phyloP scores from a whole-genome alignment of 2,113 vertebrate genomes.

The Carollia perspicillata region DNA sequence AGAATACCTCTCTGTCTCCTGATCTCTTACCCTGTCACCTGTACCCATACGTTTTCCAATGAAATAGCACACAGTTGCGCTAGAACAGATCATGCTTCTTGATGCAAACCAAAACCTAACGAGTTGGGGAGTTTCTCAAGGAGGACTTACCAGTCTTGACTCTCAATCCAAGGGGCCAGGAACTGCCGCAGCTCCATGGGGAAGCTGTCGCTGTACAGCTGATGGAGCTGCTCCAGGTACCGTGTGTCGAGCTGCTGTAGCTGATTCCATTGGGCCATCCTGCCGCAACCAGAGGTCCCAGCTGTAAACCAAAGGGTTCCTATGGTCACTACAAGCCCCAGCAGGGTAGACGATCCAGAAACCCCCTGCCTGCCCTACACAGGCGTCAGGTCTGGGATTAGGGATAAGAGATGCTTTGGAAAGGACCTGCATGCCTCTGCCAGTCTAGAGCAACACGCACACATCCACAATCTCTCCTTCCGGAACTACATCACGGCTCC shows the following conservation, averaged over 20 bases:
- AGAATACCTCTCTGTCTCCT: neutral
- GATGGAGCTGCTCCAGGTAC: constrained; percentile 98
- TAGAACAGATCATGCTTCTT: neutral
- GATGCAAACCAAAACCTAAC: neutral
- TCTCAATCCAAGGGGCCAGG: constrained; percentile 98
- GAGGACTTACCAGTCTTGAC: constrained; percentile 93
- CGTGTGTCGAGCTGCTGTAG: constrained; percentile 97
- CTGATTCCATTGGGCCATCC: constrained; percentile 99
- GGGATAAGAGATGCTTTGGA: neutral
- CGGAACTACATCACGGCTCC: neutral
- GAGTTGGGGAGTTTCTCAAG: neutral
- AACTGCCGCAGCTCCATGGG: constrained; percentile 99
- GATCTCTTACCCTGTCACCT: neutral
- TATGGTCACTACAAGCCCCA: neutral
- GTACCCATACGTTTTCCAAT: neutral
- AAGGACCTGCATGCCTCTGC: neutral
- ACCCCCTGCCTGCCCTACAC: neutral
- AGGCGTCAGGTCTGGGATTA: neutral
- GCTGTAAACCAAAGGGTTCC: constrained; percentile 20
- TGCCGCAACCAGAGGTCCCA: constrained; percentile 73
- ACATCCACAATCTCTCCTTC: neutral
- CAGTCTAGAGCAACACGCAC: neutral
- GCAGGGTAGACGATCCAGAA: neutral
- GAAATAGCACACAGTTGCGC: neutral
- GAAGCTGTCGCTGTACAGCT: constrained; percentile 98